A percentile compares a stretch with the other conserved stretches of the same genome.
phyloP scores from a whole-genome alignment of 2,888 invertebrate species.

The Salticus scenicus region DNA sequence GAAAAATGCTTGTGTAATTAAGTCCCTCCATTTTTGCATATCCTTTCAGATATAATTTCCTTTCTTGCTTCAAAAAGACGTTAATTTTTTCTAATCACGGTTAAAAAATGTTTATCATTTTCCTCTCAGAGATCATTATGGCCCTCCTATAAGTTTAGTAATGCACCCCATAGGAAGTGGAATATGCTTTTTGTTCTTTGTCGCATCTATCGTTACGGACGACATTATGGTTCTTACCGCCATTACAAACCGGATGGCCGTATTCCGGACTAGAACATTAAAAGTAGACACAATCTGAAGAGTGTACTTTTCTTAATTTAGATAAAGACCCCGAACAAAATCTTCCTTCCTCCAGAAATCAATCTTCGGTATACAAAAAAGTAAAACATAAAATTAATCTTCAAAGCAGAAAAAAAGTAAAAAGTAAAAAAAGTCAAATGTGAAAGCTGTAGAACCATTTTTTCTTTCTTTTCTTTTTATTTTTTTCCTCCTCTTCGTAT shows the following conservation, averaged over 20 bases:
- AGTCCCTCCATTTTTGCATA: conserved; percentile 23
- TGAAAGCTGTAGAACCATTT: not conserved
- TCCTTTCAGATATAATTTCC: conserved; percentile 11
- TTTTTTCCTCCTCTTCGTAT: not conserved
- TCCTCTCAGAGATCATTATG: conserved; percentile 29
- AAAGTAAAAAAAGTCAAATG: conserved; percentile 16
- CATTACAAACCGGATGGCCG: conserved; percentile 49
- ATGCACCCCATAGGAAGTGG: conserved; percentile 29
- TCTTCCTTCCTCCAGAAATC: conserved; percentile 53
- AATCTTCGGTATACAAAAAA: conserved; percentile 32
- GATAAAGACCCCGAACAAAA: conserved; percentile 59
- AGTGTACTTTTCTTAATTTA: conserved; percentile 63
- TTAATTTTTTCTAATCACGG: conserved; percentile 7
- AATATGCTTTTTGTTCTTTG: conserved; percentile 23
- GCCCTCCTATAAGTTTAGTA: conserved; percentile 31
- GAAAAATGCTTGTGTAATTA: conserved; percentile 47
- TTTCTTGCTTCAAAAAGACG: not conserved
- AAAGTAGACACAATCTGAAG: conserved; percentile 50
- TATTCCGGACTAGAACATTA: conserved; percentile 48
- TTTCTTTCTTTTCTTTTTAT: not conserved
- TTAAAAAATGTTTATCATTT: conserved; percentile 17
- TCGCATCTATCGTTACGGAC: conserved; percentile 29
- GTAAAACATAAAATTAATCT: conserved; percentile 16
- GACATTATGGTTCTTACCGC: conserved; percentile 17
- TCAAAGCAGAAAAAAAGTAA: too few species aligned